Evolutionary conservation across 2,797 vertebrate species (phyloP).

Genomic region (Echeneis naucrates): DNA sequence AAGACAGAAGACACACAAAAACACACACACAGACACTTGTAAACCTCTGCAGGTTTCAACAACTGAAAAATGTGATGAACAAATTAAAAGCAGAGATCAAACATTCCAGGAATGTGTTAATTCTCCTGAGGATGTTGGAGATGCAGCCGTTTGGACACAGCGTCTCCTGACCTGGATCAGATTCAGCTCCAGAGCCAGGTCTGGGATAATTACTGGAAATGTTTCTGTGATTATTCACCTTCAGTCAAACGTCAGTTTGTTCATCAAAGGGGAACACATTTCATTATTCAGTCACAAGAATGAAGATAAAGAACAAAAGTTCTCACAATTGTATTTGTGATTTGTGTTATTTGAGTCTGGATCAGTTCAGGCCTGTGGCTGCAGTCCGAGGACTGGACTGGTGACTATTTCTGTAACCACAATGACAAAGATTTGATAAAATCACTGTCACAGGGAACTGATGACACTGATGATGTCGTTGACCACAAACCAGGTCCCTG

Average conservation of each 20-base stretch:
- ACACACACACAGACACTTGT: background rate
- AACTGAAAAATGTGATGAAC: background rate
- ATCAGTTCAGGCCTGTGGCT: no score
- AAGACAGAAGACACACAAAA: background rate
- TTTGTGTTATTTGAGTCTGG: no score
- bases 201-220: slow-evolving; percentile 8
- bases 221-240: slow-evolving; percentile 14
- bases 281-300: no score
- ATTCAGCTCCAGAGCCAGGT: background rate
- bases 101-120: background rate
- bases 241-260: slow-evolving; percentile 9
- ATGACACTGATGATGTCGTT: no score
- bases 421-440: no score
- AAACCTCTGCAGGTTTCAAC: slow-evolving; percentile 15
- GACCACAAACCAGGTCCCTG: no score
- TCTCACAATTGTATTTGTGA: no score
- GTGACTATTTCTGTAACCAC: no score
- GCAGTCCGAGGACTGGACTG: no score
- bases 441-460: no score
- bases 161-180: background rate
- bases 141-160: background rate
- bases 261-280: background rate
- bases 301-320: no score
- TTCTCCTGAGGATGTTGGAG: background rate
- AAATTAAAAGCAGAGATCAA: slow-evolving; percentile 4